Evolutionary conservation across 2,888 invertebrate species (phyloP), one percentile per base, ranked within the genome.

Genomic region (Xestobium rufovillosum): DNA sequence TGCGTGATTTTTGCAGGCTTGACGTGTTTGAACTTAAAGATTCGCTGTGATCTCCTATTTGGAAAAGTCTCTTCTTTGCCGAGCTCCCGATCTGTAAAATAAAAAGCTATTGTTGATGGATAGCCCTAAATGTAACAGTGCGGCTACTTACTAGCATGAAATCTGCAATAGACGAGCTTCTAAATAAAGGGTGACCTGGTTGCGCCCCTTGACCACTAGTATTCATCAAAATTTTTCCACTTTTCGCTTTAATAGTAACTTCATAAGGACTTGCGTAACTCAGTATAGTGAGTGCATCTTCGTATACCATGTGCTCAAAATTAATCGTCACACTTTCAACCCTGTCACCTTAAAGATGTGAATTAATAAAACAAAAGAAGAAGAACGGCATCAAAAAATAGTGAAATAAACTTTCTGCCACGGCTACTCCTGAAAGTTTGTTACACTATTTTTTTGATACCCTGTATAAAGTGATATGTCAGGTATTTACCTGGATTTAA

Each of bases 211-310:
- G 58, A 3, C 54, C 49, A 27, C 43, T 51, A 3, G 41, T 36
- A 26, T 44, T 45, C 4, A 47, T 42, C 23, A 19, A 8, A 23
- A 55, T 45, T 47, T 59, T 63, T 1, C 73, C 71, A 47, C 73
- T 75, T 55, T 80, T 76, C 16, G 89, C 75, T 56, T 84, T 83
- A 41, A 91, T 67, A 45, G 82, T 79, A 10, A 89, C 85, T 40
- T 87, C 86, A 58, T 92, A 92, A 0, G 92, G 91, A 25, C 90
- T 90, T 3, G 91, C 91, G 47, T 91, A 87, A 44, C 89, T 88
- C 26, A 94, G 68, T 43, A 94, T 87, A 2, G 87, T 84, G 34
- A 91, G 70, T 0, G 92, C 92, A 56, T 94, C 92, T 59, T 91
- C 90, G 56, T 85, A 79, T 0, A 90, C 90, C 68, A 90, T 89